These are phyloP conservation scores for Dipodomys ordii DNA, from an alignment of 2,113 vertebrate species.

Conservation along the genomic window DNA sequence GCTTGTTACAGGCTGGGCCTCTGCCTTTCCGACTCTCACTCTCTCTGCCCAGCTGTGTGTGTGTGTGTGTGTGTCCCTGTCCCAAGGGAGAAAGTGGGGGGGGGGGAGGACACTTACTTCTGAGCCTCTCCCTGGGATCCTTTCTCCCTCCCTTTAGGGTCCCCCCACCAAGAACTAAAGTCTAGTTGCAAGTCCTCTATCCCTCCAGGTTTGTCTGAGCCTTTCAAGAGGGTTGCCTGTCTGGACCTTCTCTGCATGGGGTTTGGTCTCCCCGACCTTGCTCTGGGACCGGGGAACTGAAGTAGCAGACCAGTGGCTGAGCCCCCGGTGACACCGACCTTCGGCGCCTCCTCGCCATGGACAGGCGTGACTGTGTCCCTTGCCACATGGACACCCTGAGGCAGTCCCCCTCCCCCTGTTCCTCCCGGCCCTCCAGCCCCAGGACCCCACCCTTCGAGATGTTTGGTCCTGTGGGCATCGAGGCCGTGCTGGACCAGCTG, in stretches of 20 bases:
- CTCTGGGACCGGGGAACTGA: neutral
- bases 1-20: no score
- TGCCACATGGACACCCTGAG: conserved; percentile 60
- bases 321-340: neutral
- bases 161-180: neutral
- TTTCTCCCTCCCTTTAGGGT: neutral
- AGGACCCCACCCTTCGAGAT: conserved; percentile 79
- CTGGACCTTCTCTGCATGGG: neutral
- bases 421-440: conserved; percentile 63
- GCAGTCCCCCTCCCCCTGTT: conserved; percentile 37
- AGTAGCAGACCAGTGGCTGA: neutral
- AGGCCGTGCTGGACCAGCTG: conserved; percentile 96
- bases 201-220: neutral
- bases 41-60: neutral
- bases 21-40: neutral
- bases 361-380: neutral
- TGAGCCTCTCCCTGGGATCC: neutral
- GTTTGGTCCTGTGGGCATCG: conserved; percentile 95
- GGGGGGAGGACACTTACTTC: neutral
- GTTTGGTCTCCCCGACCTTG: neutral
- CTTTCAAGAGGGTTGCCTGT: neutral
- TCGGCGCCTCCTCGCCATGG: neutral
- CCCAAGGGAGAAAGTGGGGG: neutral
- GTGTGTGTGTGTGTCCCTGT: neutral
- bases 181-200: neutral